Base-by-base conservation (phyloP, 2,113 vertebrate genomes). In the Chaenocephalus aceratus region DNA sequence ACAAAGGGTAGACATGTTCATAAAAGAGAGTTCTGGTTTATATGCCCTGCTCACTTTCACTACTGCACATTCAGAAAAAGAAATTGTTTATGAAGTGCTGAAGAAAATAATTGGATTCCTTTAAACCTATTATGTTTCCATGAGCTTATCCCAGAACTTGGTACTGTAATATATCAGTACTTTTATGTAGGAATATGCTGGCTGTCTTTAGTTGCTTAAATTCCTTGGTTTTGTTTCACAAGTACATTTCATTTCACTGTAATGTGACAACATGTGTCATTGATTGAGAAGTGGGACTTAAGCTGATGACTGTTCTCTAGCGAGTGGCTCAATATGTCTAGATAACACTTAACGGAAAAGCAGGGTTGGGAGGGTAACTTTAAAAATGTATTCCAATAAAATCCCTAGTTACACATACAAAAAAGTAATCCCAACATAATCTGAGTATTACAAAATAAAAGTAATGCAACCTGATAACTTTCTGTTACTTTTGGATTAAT, bases 41-140 rank as follows among this genome's bases (percentile, higher is more conserved):
- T 46, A 36, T 71, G 54, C 67, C 45, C 66, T 48, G 54, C 69
- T 85, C 61, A 41, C 54, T 75, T 16, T 76, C 85, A 77, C 72
- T 78, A 53, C 49, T 45, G 73, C 80, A 69, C 80, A 63, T 75
- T 86, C 45, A 51, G 54, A 72, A 70, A 30, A 70, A 78, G 45
- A 77, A 74, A 51, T 45, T 82, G 80, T 86, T 84, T 82, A 87
- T 77, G 75, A 86, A 90, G 82, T 36, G 70, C 79, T 68, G 72
- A 70, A 70, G 71, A 81, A 67, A 63, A 58, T 79, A 59, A 72
- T 86, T 84, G 57, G 65, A 71, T 87, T 89, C 67, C 76, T 73
- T 41, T 85, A 51, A 44, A 46, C 30, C 51, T 71, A 79, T 85
- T 77, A 87, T 79, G 78, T 89, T 81, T 89, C 79, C 85, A 88